These are phyloP conservation scores for Harmothoe impar DNA, from an alignment of 2,888 invertebrate genomes.

Conservation along the genomic window DNA sequence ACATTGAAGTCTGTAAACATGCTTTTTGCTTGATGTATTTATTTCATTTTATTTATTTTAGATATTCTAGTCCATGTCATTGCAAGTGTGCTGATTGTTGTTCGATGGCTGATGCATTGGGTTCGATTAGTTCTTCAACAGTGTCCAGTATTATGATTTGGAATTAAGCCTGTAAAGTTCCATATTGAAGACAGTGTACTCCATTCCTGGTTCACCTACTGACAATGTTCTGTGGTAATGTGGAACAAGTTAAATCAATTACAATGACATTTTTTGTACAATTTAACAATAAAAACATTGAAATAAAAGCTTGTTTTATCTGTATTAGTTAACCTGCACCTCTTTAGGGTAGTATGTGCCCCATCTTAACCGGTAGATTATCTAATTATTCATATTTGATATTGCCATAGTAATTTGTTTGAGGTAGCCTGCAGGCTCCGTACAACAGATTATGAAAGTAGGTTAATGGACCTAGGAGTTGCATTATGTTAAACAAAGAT, in stretches of 20 bases:
- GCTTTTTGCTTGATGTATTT: not conserved
- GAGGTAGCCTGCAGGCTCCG: too few relatives aligned
- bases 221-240: not conserved
- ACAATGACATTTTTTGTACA: not conserved
- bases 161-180: not conserved
- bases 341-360: too few relatives aligned
- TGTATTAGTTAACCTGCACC: too few relatives aligned
- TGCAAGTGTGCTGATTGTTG: not conserved
- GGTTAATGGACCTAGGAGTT: too few relatives aligned
- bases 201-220: not conserved
- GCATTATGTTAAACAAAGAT: too few relatives aligned
- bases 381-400: too few relatives aligned
- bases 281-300: not conserved
- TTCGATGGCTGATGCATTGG: not conserved
- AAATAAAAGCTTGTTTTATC: not conserved
- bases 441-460: too few relatives aligned
- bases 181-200: not conserved
- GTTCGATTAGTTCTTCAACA: not conserved
- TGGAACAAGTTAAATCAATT: not conserved
- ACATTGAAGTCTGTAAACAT: not conserved
- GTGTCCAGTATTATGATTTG: not conserved
- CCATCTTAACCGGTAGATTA: too few relatives aligned
- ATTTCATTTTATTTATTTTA: too few relatives aligned
- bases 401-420: too few relatives aligned
- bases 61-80: not conserved